A percentile compares a stretch with the other conserved stretches of the same genome.
phyloP scores from a whole-genome alignment of 2,888 invertebrate genomes.

The Sinotaia quadrata region DNA sequence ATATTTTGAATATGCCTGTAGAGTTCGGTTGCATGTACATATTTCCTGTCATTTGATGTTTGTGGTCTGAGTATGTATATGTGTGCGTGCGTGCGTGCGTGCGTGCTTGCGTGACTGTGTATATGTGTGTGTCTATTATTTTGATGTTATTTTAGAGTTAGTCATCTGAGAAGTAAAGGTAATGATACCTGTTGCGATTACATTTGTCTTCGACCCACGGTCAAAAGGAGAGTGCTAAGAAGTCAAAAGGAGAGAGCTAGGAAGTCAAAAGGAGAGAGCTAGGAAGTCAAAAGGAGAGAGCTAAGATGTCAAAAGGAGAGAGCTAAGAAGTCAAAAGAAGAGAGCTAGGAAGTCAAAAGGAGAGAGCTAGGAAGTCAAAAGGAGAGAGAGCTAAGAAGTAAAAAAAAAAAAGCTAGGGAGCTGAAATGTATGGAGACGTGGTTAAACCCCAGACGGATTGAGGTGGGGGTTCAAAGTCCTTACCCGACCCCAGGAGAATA shows the following conservation, averaged over 20 bases:
- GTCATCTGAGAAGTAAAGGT: no score
- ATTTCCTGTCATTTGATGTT: no score
- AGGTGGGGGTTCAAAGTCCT: no score
- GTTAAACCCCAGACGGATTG: no score
- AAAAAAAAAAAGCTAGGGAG: background rate
- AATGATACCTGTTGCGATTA: no score
- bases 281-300: background rate
- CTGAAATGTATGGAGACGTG: no score
- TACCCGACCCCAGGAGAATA: no score
- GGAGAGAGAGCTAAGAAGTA: slow-evolving; percentile 1
- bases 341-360: background rate
- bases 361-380: slow-evolving; percentile 6
- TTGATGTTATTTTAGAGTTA: no score
- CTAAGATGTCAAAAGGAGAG: background rate
- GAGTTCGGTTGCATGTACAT: no score
- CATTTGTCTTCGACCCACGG: no score
- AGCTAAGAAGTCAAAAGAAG: background rate
- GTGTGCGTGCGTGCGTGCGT: slow-evolving; percentile 2
- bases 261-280: slow-evolving; percentile 4
- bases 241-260: background rate
- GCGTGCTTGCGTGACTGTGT: background rate
- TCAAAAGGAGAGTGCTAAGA: slow-evolving; percentile 8
- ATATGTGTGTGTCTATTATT: slow-evolving; percentile 1
- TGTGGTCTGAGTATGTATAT: background rate
- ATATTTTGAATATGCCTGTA: no score